These are phyloP conservation scores for Sebastes minor DNA, from an alignment of 2,797 vertebrate species.

Conservation along the genomic window DNA sequence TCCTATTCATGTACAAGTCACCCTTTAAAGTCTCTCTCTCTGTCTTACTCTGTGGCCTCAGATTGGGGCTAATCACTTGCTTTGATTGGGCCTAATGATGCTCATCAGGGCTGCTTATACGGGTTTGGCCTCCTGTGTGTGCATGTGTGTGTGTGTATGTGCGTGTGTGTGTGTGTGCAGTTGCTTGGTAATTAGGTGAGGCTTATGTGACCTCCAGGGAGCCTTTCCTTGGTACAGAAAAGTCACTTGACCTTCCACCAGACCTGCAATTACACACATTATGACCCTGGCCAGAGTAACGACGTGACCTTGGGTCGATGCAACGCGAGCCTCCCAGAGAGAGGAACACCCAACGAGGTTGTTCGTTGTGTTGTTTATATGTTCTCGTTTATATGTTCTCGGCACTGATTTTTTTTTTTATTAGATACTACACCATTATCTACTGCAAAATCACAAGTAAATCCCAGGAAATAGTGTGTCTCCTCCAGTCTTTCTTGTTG, in stretches of 20 bases:
- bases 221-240: conserved; percentile 16
- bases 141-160: neutral
- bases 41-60: neutral
- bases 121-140: conserved; percentile 5
- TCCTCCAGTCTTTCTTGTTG: neutral
- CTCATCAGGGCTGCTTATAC: conserved; percentile 35
- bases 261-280: conserved; percentile 16
- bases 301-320: neutral
- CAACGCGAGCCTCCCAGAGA: neutral
- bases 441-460: neutral
- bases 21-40: conserved; percentile 7
- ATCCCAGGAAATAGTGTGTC: neutral
- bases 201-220: conserved; percentile 23
- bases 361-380: neutral
- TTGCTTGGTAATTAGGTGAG: conserved; percentile 4
- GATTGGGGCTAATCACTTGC: conserved; percentile 36
- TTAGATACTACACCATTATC: neutral
- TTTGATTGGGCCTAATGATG: conserved; percentile 58
- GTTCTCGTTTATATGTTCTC: neutral
- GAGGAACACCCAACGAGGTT: neutral
- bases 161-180: neutral
- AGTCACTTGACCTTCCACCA: conserved; percentile 26
- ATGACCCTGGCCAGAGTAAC: neutral
- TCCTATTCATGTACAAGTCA: neutral
- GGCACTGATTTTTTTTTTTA: neutral